Percentiles rank a stretch among this genome's conserved stretches.
Evolutionary conservation across 2,113 vertebrate species (phyloP).

Genomic region (Hippolais icterina): DNA sequence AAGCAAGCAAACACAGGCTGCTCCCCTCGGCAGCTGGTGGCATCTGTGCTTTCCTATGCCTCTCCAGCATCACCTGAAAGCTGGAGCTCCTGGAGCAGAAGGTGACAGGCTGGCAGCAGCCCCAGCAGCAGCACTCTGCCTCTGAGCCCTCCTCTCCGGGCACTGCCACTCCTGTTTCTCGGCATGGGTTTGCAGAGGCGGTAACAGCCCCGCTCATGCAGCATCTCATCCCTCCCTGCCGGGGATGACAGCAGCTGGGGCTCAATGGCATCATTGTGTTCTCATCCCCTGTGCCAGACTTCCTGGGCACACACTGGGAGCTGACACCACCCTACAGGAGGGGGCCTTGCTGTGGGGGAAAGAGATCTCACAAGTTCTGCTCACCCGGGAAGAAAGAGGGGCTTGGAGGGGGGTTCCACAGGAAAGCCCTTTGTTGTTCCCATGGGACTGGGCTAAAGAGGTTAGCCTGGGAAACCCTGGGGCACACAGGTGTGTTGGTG

Average conservation of each 20-base stretch:
- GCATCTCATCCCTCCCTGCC: background rate
- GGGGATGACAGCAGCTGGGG: background rate
- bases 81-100: background rate
- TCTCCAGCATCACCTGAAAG: background rate
- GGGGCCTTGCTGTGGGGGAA: background rate
- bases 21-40: rapidly evolving
- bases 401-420: background rate
- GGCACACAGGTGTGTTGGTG: background rate
- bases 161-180: background rate
- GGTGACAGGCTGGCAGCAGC: background rate
- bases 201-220: background rate
- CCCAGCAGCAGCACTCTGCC: background rate
- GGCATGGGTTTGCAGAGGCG: background rate
- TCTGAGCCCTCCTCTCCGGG: background rate
- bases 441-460: background rate
- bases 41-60: background rate
- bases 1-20: background rate
- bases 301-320: background rate
- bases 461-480: background rate
- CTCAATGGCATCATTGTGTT: background rate
- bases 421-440: background rate
- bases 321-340: background rate
- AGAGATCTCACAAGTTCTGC: background rate
- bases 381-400: background rate
- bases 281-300: background rate